These are phyloP conservation scores for Bombylius major DNA, from an alignment of 2,888 invertebrate genomes.

Conservation along the genomic window DNA sequence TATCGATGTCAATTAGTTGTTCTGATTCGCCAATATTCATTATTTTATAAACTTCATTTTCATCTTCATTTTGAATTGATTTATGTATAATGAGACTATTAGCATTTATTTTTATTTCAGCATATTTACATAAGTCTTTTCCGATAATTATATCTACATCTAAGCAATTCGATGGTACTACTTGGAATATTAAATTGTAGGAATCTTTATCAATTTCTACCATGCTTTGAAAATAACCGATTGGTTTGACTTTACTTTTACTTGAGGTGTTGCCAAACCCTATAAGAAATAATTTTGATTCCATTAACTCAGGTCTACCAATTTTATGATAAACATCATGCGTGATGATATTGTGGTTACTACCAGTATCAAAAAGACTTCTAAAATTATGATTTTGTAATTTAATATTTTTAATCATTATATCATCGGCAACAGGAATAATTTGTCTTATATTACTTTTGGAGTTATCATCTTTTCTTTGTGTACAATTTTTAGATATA, in stretches of 20 bases:
- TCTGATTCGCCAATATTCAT: background rate
- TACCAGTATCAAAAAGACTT: too few species aligned
- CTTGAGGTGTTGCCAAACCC: too few species aligned
- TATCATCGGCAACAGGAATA: too few species aligned
- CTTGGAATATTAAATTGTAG: background rate
- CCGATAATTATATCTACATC: slow-evolving; percentile 6
- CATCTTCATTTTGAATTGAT: background rate
- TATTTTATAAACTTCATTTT: background rate
- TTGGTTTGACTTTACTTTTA: too few species aligned
- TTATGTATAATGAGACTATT: slow-evolving; percentile 1
- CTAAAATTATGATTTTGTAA: too few species aligned
- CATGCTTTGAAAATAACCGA: background rate
- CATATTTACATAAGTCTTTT: background rate
- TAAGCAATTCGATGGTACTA: slow-evolving; percentile 3
- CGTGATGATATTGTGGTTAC: too few species aligned
- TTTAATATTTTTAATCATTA: too few species aligned
- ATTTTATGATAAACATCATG: too few species aligned
- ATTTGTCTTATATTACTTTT: too few species aligned
- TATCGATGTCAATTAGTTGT: background rate
- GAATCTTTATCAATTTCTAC: too few species aligned
- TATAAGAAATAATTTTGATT: too few species aligned
- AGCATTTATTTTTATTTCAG: slow-evolving; percentile 6
- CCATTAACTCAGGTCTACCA: too few species aligned
- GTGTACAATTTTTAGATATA: background rate
- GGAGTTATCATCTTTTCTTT: background rate